Evolutionary conservation across 1,140 invertebrate species (phyloP), one percentile per base, ranked within the genome.

Genomic region (Nylanderia fulva): DNA sequence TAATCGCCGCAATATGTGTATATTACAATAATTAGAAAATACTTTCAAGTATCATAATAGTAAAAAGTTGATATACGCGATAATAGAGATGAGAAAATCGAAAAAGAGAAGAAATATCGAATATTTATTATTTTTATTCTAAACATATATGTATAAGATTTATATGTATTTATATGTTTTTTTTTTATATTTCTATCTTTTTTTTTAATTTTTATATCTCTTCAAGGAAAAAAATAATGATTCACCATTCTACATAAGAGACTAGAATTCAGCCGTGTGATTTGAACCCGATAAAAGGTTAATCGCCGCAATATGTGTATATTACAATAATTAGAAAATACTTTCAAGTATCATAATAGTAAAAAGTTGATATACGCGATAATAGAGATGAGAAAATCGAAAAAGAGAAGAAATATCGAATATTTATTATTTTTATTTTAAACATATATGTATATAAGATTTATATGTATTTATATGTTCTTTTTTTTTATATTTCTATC

Each of bases 321-420:
- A n/a, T 18, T 21, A 13, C 13, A 58, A 42, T 4, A 71, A 82
- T 82, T 68, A 29, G 24, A 45, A 58, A 80, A 58, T 66, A 68
- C 33, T 36, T 64, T 21, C 15, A 36, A 42, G 52, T 39, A 39
- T 27, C 33, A 15, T 11, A 21, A n/a, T 24, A 24, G 18, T 27
- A 27, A 71, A 71, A 80, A 80, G 27, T 42, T 58, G 54, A n/a
- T n/a, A n/a, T 13, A 18, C n/a, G n/a, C n/a, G n/a, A 24, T 9
- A 21, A 29, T 68, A 29, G 8, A n/a, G 21, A 68, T 9, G 33
- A 79, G 54, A n/a, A 64, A 27, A 11, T 61, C 5, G 21, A 3
- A n/a, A 69, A 1, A 48, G 45, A 18, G 15, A 48, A 15, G 5
- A 48, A 48, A 48, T 48, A 48, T 48, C 15, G 15, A 4, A 45